Evolutionary conservation across 2,888 invertebrate species (phyloP).

Genomic region (Mythimna lalbum): DNA sequence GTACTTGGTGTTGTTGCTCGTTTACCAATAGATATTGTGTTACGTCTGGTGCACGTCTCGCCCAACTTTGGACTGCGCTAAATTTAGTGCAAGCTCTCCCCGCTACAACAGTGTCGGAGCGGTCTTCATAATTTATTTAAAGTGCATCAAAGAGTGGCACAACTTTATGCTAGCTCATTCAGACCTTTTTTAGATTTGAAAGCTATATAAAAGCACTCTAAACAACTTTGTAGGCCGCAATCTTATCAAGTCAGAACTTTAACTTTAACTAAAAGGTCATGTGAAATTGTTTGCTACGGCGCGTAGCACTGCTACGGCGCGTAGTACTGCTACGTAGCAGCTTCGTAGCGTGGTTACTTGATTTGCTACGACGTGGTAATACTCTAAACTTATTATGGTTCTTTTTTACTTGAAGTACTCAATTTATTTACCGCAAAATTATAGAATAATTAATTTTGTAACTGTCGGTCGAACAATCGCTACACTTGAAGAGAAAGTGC

Average conservation of each 20-base stretch:
- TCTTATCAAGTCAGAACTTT: too few relatives aligned
- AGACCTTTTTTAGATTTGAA: not conserved
- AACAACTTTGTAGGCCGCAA: too few relatives aligned
- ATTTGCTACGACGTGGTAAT: not conserved
- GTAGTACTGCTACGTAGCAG: not conserved
- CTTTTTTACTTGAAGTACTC: not conserved
- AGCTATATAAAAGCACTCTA: not conserved
- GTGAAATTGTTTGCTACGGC: not conserved
- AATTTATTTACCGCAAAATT: not conserved
- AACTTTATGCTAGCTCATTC: not conserved
- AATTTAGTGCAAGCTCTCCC: constrained; percentile 5
- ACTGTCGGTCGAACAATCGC: not conserved
- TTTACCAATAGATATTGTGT: constrained; percentile 20
- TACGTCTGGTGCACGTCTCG: constrained; percentile 3
- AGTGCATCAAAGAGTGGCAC: not conserved
- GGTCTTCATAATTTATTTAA: not conserved
- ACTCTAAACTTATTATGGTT: not conserved
- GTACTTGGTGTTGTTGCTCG: not conserved
- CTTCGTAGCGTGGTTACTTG: not conserved
- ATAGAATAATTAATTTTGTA: not conserved
- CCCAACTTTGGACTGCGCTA: not conserved
- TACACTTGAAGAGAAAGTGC: not conserved
- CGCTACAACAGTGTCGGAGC: not conserved
- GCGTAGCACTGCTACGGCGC: constrained; percentile 1
- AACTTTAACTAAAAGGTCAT: not conserved